phyloP scores from a whole-genome alignment of 2,797 vertebrate species.

The Scomberomorus guttatus region DNA sequence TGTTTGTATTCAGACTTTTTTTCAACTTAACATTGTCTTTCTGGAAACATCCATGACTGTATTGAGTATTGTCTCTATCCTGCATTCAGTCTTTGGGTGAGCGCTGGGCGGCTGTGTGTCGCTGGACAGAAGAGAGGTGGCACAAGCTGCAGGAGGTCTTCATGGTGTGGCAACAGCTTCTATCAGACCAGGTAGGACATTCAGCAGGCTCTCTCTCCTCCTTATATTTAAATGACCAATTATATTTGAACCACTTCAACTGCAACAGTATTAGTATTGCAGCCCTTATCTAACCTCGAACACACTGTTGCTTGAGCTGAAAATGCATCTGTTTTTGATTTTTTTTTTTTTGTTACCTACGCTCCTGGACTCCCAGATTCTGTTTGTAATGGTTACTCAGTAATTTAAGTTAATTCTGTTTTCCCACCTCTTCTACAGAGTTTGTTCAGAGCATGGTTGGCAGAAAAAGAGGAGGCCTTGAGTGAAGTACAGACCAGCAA shows the following conservation, averaged over 20 bases:
- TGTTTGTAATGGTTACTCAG: slow-evolving; percentile 8
- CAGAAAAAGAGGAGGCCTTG: slow-evolving; percentile 93
- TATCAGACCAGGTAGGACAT: slow-evolving; percentile 92
- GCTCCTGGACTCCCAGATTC: not conserved
- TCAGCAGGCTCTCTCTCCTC: not conserved
- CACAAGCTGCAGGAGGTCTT: slow-evolving; percentile 92
- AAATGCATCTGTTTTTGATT: slow-evolving; percentile 4
- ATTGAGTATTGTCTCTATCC: not conserved
- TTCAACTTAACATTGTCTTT: too few relatives aligned
- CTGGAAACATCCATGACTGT: not conserved
- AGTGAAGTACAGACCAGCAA: slow-evolving; percentile 91
- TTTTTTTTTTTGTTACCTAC: too few relatives aligned
- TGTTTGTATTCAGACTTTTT: too few relatives aligned
- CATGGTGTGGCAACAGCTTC: slow-evolving; percentile 92
- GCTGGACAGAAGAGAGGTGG: slow-evolving; percentile 96
- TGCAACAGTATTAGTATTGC: not conserved
- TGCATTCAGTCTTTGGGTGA: slow-evolving; percentile 91
- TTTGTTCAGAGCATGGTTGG: slow-evolving; percentile 92
- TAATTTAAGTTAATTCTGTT: slow-evolving; percentile 9
- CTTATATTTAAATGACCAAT: not conserved
- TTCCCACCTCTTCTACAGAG: slow-evolving; percentile 75
- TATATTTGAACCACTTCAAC: not conserved
- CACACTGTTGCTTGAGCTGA: not conserved
- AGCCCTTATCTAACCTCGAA: not conserved
- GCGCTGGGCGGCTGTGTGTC: slow-evolving; percentile 97